phyloP scores from a whole-genome alignment of 2,113 vertebrate species.

The Oostethus manadensis region DNA sequence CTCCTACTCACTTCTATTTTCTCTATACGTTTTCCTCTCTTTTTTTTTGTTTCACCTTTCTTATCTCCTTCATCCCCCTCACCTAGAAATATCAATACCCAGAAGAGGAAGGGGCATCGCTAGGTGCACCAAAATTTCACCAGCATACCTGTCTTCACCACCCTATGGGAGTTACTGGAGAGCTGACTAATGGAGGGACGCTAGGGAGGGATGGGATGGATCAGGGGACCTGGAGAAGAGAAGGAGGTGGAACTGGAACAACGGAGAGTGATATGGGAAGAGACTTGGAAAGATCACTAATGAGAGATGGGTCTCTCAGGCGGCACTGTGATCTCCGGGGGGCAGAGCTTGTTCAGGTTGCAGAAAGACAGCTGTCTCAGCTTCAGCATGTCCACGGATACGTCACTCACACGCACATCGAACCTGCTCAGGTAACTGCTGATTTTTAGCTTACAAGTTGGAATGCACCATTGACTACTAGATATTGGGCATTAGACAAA shows the following conservation, averaged over 20 bases:
- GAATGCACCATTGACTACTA: too few species aligned
- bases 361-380: constrained; percentile 89
- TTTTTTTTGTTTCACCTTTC: constrained; percentile 3
- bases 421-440: constrained; percentile 56
- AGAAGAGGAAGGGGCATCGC: constrained; percentile 63
- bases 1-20: neutral
- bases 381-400: constrained; percentile 92
- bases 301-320: constrained; percentile 46
- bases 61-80: constrained; percentile 1
- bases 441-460: neutral
- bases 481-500: too few species aligned
- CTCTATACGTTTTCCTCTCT: neutral
- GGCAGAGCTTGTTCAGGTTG: constrained; percentile 89
- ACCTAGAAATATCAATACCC: constrained; percentile 64
- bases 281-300: constrained; percentile 38
- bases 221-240: constrained; percentile 22
- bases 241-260: constrained; percentile 21
- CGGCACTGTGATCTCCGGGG: constrained; percentile 71
- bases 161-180: constrained; percentile 49
- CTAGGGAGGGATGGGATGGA: constrained; percentile 26
- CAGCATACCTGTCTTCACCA: constrained; percentile 62
- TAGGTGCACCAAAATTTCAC: constrained; percentile 57
- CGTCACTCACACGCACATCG: constrained; percentile 87
- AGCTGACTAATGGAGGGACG: constrained; percentile 52
- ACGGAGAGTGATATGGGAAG: constrained; percentile 39